A percentile compares a stretch with the other conserved stretches of the same genome.
Conservation (phyloP, 2,888 invertebrate species). For the Agonopterix alstromeriana region DNA sequence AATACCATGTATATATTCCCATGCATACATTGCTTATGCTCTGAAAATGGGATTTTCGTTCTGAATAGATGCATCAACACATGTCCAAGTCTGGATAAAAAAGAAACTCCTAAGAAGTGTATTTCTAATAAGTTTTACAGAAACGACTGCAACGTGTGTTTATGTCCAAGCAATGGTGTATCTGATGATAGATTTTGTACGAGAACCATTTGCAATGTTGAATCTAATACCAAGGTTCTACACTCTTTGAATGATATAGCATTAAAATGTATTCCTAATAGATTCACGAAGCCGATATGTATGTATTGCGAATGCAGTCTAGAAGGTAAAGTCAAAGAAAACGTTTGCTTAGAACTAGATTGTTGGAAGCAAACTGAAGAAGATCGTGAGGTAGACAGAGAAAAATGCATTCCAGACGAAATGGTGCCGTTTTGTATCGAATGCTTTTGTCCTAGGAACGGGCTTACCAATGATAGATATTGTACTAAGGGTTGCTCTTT, state of each 20-base stretch:
- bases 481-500: constrained; percentile 48
- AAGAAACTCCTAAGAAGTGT: constrained; percentile 27
- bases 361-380: constrained; percentile 28
- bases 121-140: constrained; percentile 44
- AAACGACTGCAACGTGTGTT: constrained; percentile 48
- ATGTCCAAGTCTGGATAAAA: constrained; percentile 18
- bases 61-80: constrained; percentile 48
- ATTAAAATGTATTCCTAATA: constrained; percentile 34
- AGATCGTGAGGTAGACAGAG: constrained; percentile 24
- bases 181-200: constrained; percentile 37
- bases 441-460: constrained; percentile 48
- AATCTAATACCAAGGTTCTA: constrained; percentile 17
- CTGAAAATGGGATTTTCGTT: constrained; percentile 45
- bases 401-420: constrained; percentile 44
- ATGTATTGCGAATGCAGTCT: constrained; percentile 50
- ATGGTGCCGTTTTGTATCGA: constrained; percentile 49
- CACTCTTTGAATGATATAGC: constrained; percentile 21
- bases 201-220: constrained; percentile 25
- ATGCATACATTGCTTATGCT: constrained; percentile 55
- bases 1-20: constrained; percentile 58
- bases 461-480: constrained; percentile 33
- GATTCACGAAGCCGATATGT: constrained; percentile 46
- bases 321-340: constrained; percentile 38
- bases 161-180: constrained; percentile 42
- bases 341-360: constrained; percentile 43